Evolutionary conservation across 2,888 invertebrate species (phyloP), one percentile per base, ranked within the genome.

Genomic region (Polylopha cassiicola): DNA sequence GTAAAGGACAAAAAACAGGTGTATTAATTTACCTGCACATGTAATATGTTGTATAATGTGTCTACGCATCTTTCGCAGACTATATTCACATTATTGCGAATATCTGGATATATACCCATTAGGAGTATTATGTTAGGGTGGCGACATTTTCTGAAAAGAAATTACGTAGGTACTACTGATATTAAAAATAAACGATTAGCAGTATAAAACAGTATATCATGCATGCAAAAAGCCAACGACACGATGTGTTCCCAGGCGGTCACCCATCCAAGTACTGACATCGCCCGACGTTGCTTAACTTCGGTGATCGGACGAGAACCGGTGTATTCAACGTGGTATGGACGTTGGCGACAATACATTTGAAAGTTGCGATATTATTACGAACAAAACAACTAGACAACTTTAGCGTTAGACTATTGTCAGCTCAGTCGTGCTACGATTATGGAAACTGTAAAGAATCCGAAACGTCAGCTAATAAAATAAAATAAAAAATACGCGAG

Each of bases 81-180:
- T 1, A 86, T 63, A 29, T 86, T 73, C 10, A 82, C 64, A 38
- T 77, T 69, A 39, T 67, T 63, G 31, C 73, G 65, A 1, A 69
- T 57, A 44, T 86, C 82, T 3, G 78, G 75, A 48, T 73, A 81
- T 2, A 87, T 53, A 4, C 86, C 87, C 87, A 87, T 87, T 26
- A 87, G 56, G 24, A 86, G 73, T 41, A 86, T 73, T 46, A 87
- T 80, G 50, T 86, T 85, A 3, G 86, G 84, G 48, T 87, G 87
- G 44, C 85, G 84, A 58, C 78, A 82, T 65, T 86, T 82, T 59
- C 87, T 87, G 63, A 3, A 68, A 57, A 34, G 36, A 13, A 26
- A 20, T 28, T 20, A 22, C 22, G 13, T 13, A 21, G 20, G 15
- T 28, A 23, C 7, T 9, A 21, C 16, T 8, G 31, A 61, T 22